Evolutionary conservation across 2,888 invertebrate genomes (phyloP).

Genomic region (Cyaniris semiargus): DNA sequence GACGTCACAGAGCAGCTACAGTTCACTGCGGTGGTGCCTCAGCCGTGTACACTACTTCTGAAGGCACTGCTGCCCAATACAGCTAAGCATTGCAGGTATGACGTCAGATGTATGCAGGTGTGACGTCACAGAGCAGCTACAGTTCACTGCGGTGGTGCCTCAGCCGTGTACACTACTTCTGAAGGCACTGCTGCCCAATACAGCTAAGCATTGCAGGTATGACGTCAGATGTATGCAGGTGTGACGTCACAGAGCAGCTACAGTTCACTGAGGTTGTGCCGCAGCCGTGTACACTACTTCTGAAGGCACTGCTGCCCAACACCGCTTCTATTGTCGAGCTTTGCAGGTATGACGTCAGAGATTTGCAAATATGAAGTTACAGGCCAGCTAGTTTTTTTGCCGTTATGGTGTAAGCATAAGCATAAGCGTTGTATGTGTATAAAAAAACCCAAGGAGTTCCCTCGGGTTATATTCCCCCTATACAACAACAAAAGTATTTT

Average conservation of each 20-base stretch:
- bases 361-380: not conserved
- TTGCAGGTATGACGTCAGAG: slow-evolving; percentile 62
- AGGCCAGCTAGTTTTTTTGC: not conserved
- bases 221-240: not conserved
- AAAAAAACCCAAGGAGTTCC: too few relatives aligned
- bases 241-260: slow-evolving; percentile 74
- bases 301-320: slow-evolving; percentile 77
- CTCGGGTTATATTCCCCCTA: too few relatives aligned
- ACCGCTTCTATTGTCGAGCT: slow-evolving; percentile 70
- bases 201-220: too few relatives aligned
- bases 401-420: not conserved
- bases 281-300: slow-evolving; percentile 77
- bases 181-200: slow-evolving; percentile 39
- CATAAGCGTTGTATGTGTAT: too few relatives aligned
- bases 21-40: slow-evolving; percentile 80
- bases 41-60: slow-evolving; percentile 79
- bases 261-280: slow-evolving; percentile 82
- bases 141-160: slow-evolving; percentile 69
- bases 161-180: slow-evolving; percentile 59
- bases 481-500: too few relatives aligned
- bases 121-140: not conserved
- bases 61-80: slow-evolving; percentile 78
- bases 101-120: not conserved
- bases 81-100: slow-evolving; percentile 71
- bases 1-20: slow-evolving; percentile 84